Base-by-base conservation (phyloP, 2,113 vertebrate genomes). In the Centropus unirufus region DNA sequence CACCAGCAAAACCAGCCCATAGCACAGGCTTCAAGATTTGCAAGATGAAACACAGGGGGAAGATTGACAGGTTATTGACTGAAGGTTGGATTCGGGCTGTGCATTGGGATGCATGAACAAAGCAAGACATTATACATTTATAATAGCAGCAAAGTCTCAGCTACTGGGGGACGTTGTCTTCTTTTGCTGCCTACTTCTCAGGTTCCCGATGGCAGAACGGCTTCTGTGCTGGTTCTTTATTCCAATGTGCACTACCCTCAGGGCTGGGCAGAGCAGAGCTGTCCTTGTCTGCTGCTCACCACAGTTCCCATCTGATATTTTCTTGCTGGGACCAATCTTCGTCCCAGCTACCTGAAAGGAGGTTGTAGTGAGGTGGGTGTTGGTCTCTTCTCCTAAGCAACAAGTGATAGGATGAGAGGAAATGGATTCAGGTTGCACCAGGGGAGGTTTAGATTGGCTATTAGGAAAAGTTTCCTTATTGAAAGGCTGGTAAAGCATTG, bases 191-290 rank as follows among this genome's bases (percentile, higher is more conserved):
- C 59, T 27, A 16, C 55, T 29, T 14, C 6, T 17, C 29, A 5
- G 66, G 78, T 7, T 67, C 78, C n/a, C 1, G 2, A 26, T 3
- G 27, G 77, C 58, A 29, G 47, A 44, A n/a, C 11, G 1, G 59
- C 40, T 61, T 14, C 92, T 34, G 54, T 2, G 3, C 52, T 3
- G 3, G 13, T 8, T 83, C 78, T 23, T 40, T 9, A 7, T 12
- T 4, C 1, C 1, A 12, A 4, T 0, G 8, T 4, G 40, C 17
- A 1, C 26, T 14, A 10, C 1, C 3, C 44, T 36, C n/a, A 1
- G 2, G 26, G 61, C 61, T 55, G 70, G 55, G 49, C 62, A 64
- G 62, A 14, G 9, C 73, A 4, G 1, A 8, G 67, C 52, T 1
- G 16, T 3, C 36, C 36, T 36, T 36, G 24, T 44, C 42, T 12